Percentiles rank a stretch among this genome's conserved stretches.
These are phyloP conservation scores for Antennarius maculatus DNA, from an alignment of 2,797 vertebrate species.

Conservation along the genomic window DNA sequence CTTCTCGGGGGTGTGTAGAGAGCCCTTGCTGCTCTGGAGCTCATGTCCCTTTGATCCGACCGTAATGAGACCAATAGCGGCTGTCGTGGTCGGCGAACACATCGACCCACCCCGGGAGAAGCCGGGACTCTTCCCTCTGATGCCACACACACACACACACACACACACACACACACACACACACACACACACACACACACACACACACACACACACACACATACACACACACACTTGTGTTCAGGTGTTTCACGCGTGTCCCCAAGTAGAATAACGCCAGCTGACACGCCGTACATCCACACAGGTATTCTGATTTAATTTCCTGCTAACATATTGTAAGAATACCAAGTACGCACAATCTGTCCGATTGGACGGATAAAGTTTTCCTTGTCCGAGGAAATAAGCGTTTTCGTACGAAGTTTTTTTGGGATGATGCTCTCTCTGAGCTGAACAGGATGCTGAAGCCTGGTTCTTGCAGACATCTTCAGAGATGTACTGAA, in stretches of 20 bases:
- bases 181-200: no score
- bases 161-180: no score
- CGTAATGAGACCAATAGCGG: constrained; percentile 81
- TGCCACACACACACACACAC: not conserved
- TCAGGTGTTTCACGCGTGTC: constrained; percentile 24
- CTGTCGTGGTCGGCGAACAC: constrained; percentile 78
- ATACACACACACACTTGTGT: constrained; percentile 22
- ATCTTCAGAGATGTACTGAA: constrained; percentile 80
- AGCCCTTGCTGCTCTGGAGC: constrained; percentile 75
- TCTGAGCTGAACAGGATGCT: constrained; percentile 64
- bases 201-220: no score
- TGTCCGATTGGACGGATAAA: constrained; percentile 27
- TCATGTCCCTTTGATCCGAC: constrained; percentile 79
- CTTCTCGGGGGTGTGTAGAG: constrained; percentile 73
- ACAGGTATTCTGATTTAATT: constrained; percentile 38
- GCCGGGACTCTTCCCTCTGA: constrained; percentile 56
- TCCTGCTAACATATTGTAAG: constrained; percentile 44
- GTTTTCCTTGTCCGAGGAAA: constrained; percentile 22
- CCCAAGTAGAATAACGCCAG: constrained; percentile 55
- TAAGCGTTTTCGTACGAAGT: constrained; percentile 32
- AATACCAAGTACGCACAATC: constrained; percentile 48
- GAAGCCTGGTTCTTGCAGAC: constrained; percentile 71
- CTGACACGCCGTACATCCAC: constrained; percentile 57
- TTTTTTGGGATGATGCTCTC: constrained; percentile 57
- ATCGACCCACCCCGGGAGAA: constrained; percentile 72